These are phyloP conservation scores for Hypomecis atomaria DNA, from an alignment of 2,888 invertebrate species.

Conservation along the genomic window DNA sequence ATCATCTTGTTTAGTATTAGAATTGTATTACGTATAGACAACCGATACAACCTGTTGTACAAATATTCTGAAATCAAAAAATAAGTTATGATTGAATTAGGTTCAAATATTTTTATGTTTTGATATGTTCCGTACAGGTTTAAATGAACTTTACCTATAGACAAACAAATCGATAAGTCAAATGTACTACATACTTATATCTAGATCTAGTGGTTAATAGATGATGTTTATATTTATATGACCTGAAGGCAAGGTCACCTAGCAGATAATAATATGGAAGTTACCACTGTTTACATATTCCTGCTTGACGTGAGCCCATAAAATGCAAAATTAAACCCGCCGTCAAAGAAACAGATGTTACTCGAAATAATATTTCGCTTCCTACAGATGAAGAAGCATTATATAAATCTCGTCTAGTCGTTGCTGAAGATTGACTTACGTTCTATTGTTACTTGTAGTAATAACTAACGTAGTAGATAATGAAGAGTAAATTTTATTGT, in stretches of 20 bases:
- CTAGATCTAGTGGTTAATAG: neutral
- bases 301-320: constrained; percentile 36
- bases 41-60: too few species aligned
- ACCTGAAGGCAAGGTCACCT: constrained; percentile 9
- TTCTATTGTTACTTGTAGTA: neutral
- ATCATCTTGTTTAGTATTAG: neutral
- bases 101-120: too few species aligned
- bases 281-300: constrained; percentile 25
- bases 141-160: too few species aligned
- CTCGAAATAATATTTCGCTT: constrained; percentile 21
- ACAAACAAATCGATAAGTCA: too few species aligned
- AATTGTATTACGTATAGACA: too few species aligned
- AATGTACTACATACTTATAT: too few species aligned
- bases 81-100: too few species aligned
- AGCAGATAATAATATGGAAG: constrained; percentile 2
- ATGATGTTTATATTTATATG: constrained; percentile 7
- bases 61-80: too few species aligned
- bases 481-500: too few species aligned
- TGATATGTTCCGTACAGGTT: too few species aligned
- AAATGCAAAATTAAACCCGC: constrained; percentile 33
- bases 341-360: constrained; percentile 36
- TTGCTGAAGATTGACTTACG: neutral
- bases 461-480: neutral
- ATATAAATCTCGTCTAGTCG: neutral
- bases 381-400: constrained; percentile 4